phyloP scores from a whole-genome alignment of 2,888 invertebrate genomes.

The Athripsodes cinereus region DNA sequence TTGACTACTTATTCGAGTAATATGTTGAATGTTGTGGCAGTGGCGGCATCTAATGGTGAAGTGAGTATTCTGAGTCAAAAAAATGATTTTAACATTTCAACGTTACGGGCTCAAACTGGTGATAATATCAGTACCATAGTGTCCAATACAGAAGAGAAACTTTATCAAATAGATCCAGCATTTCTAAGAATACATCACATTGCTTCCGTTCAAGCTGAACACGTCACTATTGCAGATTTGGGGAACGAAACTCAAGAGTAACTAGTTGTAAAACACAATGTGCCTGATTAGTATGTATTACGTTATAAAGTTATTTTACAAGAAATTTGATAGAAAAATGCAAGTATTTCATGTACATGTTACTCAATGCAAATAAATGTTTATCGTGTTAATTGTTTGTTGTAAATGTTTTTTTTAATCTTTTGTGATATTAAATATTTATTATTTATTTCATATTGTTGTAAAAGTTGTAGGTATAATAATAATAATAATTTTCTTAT shows the following conservation, averaged over 20 bases:
- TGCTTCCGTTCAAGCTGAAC: neutral
- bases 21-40: conserved; percentile 36
- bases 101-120: conserved; percentile 14
- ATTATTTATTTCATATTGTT: too few species aligned
- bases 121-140: conserved; percentile 19
- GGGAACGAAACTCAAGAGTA: neutral
- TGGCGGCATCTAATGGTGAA: conserved; percentile 33
- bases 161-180: conserved; percentile 41
- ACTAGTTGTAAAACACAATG: neutral
- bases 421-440: too few species aligned
- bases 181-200: conserved; percentile 34
- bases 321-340: too few species aligned
- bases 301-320: too few species aligned
- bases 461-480: too few species aligned
- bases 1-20: conserved; percentile 26
- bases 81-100: conserved; percentile 23
- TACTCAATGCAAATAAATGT: too few species aligned
- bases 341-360: too few species aligned
- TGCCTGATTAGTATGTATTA: too few species aligned
- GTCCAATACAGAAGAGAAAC: conserved; percentile 30
- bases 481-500: too few species aligned
- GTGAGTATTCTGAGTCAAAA: conserved; percentile 31
- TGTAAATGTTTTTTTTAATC: too few species aligned
- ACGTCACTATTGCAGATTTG: neutral
- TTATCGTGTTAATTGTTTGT: too few species aligned